phyloP scores from a whole-genome alignment of 2,888 invertebrate genomes.

The Danaus chrysippus region DNA sequence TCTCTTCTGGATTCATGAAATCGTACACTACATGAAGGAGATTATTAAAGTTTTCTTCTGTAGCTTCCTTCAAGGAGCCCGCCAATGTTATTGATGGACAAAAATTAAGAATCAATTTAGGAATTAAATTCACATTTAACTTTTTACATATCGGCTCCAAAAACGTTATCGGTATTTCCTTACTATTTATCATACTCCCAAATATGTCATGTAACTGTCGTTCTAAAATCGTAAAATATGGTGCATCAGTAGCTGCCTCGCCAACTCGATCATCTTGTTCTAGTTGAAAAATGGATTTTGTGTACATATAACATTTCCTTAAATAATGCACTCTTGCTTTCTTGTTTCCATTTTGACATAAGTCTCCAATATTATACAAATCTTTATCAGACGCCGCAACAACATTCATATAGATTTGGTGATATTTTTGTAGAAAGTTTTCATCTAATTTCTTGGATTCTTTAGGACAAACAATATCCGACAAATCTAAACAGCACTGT shows the following conservation, averaged over 20 bases:
- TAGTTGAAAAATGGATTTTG: constrained; percentile 77
- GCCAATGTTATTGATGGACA: constrained; percentile 81
- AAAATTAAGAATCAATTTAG: constrained; percentile 85
- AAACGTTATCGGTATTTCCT: constrained; percentile 82
- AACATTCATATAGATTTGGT: constrained; percentile 73
- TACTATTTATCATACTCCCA: constrained; percentile 83
- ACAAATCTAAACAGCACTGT: constrained; percentile 71
- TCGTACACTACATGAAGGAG: constrained; percentile 64
- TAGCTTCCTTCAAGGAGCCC: constrained; percentile 60
- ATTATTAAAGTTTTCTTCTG: constrained; percentile 60
- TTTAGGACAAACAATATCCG: constrained; percentile 50
- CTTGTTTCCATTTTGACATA: constrained; percentile 56
- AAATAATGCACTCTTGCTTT: constrained; percentile 71
- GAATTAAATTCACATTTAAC: constrained; percentile 85
- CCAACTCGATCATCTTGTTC: constrained; percentile 55
- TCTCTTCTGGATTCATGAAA: constrained; percentile 67
- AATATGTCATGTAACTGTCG: constrained; percentile 80
- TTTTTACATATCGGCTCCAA: constrained; percentile 84
- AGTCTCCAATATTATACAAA: constrained; percentile 63
- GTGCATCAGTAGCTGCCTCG: constrained; percentile 47
- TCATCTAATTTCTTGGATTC: constrained; percentile 47
- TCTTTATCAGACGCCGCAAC: constrained; percentile 72
- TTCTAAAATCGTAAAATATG: constrained; percentile 76
- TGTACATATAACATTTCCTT: constrained; percentile 78
- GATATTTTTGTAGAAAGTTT: constrained; percentile 63